phyloP scores from a whole-genome alignment of 2,888 invertebrate genomes.

The Pachycephus smyrnensis region DNA sequence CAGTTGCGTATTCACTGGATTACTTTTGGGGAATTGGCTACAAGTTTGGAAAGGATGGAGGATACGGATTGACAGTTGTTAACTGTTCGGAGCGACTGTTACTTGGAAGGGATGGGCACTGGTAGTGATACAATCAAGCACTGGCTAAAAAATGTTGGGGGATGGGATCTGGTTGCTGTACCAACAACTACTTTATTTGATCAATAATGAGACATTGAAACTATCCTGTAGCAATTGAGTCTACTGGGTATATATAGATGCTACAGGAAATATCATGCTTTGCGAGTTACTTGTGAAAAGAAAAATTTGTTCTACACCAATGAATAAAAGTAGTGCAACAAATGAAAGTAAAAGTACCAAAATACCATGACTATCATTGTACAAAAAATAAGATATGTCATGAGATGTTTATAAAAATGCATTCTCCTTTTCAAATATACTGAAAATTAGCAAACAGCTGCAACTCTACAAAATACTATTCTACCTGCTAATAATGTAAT shows the following conservation, averaged over 20 bases:
- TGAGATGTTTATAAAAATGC: background rate
- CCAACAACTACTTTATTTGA: slow-evolving; percentile 20
- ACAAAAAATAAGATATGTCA: background rate
- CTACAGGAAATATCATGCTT: background rate
- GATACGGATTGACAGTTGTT: background rate
- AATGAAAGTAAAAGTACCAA: background rate
- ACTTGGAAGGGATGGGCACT: background rate
- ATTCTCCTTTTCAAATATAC: background rate
- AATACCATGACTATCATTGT: background rate
- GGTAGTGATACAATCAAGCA: background rate
- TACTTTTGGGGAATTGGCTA: background rate
- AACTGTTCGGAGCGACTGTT: background rate
- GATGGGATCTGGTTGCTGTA: background rate
- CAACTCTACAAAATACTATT: slow-evolving; percentile 5
- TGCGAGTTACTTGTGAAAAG: background rate
- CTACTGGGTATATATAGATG: background rate
- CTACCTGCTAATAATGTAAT: slow-evolving; percentile 36
- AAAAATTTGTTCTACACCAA: background rate
- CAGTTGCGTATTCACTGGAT: background rate
- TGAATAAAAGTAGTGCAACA: background rate
- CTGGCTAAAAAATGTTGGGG: background rate
- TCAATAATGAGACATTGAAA: slow-evolving; percentile 13
- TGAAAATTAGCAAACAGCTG: background rate
- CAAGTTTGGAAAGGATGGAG: background rate
- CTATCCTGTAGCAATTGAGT: background rate